Conservation (phyloP, 92 coral and sea anemone genomes). For the Meandrina meandrites region DNA sequence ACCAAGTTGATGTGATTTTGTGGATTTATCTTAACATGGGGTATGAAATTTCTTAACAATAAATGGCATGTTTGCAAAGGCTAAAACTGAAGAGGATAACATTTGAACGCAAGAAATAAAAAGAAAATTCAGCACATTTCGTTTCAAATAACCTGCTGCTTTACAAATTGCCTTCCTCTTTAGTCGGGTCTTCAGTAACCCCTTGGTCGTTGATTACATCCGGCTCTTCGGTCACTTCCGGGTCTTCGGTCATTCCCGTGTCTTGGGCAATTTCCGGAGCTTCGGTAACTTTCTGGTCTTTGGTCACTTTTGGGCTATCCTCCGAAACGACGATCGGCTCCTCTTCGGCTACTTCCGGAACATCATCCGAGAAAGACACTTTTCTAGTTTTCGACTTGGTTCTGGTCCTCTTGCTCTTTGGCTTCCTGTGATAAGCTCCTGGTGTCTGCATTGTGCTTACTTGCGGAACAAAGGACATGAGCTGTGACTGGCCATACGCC, state of each 20-base stretch:
- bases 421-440: background rate
- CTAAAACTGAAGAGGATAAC: background rate
- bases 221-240: background rate
- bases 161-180: background rate
- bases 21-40: background rate
- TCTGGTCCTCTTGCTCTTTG: background rate
- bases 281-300: background rate
- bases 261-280: background rate
- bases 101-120: too few relatives aligned
- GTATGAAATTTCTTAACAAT: too few relatives aligned
- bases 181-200: background rate
- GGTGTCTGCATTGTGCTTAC: slow-evolving; percentile 8
- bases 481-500: slow-evolving; percentile 17
- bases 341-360: background rate
- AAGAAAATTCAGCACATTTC: background rate
- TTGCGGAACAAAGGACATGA: background rate
- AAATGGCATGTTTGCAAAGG: too few relatives aligned
- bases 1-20: background rate
- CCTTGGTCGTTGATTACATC: too few relatives aligned
- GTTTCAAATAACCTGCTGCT: background rate
- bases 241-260: background rate
- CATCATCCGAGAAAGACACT: slow-evolving; percentile 3
- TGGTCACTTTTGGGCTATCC: background rate
- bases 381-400: background rate
- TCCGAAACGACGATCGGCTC: background rate